Percentiles rank a stretch among this genome's conserved stretches.
phyloP scores from a whole-genome alignment of 2,888 invertebrate species.

The Dascillus cervinus region DNA sequence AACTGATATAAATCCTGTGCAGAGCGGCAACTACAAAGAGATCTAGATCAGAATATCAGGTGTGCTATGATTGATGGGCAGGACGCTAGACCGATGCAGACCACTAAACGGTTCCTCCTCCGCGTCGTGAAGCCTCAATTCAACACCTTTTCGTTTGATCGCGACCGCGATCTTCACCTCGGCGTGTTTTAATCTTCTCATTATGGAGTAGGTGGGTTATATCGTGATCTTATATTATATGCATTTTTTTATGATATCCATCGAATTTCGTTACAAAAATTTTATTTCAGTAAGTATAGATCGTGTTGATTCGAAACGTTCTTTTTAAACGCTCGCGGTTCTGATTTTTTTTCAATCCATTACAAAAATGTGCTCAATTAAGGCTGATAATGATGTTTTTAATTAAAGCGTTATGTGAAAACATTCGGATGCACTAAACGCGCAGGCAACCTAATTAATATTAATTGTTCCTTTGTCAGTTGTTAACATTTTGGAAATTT shows the following conservation, averaged over 20 bases:
- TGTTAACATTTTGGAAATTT: no score
- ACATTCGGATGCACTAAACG: no score
- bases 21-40: conserved; percentile 30
- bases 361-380: no score
- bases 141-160: conserved; percentile 40
- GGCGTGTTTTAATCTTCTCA: conserved; percentile 33
- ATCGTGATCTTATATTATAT: conserved; percentile 12
- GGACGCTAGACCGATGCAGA: conserved; percentile 29
- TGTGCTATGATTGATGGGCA: conserved; percentile 39
- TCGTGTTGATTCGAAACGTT: no score
- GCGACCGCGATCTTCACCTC: conserved; percentile 31
- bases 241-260: conserved; percentile 10
- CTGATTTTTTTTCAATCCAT: no score
- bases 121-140: conserved; percentile 38
- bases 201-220: conserved; percentile 35
- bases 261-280: conserved; percentile 10
- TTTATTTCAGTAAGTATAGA: no score
- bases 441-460: no score
- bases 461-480: no score
- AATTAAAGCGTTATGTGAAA: no score
- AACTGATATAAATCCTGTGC: no score
- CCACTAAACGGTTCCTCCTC: conserved; percentile 35
- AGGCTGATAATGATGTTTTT: no score
- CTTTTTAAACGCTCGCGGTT: no score
- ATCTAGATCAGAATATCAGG: conserved; percentile 37